Evolutionary conservation across 2,113 vertebrate genomes (phyloP).

Genomic region (Zosterops borbonicus): DNA sequence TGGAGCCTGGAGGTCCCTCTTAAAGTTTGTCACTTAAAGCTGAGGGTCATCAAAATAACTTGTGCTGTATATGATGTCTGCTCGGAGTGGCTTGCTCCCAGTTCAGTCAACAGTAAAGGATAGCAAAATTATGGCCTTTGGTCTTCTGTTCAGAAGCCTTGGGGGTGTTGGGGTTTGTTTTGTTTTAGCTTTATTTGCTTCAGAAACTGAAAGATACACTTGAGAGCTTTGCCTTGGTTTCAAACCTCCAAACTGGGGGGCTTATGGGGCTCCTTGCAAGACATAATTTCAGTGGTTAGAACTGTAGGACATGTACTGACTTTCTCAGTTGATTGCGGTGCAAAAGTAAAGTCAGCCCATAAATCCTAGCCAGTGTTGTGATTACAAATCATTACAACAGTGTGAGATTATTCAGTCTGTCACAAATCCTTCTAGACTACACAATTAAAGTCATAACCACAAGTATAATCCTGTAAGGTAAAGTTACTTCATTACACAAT

Average conservation of each 20-base stretch:
- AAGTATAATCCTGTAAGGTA: conserved; percentile 55
- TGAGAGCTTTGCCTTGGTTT: not conserved
- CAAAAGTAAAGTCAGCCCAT: conserved; percentile 19
- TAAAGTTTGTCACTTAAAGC: not conserved
- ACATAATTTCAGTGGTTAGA: not conserved
- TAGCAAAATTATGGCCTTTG: not conserved
- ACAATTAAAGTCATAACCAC: conserved; percentile 52
- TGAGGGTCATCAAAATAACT: not conserved
- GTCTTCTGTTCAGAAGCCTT: not conserved
- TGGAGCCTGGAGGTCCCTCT: not conserved
- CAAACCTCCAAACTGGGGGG: not conserved
- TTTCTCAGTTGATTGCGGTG: conserved; percentile 15
- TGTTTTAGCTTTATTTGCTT: not conserved
- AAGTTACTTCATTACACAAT: conserved; percentile 56
- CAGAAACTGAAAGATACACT: not conserved
- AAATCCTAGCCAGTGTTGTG: conserved; percentile 16
- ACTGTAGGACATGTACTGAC: not conserved
- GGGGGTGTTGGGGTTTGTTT: not conserved
- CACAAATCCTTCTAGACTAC: conserved; percentile 35
- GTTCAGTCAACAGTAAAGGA: not conserved
- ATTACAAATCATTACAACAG: conserved; percentile 60
- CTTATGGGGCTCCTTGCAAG: not conserved
- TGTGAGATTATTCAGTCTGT: conserved; percentile 50
- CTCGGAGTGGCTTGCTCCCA: not conserved
- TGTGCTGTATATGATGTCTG: not conserved